These are phyloP conservation scores for Drosophila dunni DNA, from an alignment of 1,140 invertebrate species.

Conservation along the genomic window DNA sequence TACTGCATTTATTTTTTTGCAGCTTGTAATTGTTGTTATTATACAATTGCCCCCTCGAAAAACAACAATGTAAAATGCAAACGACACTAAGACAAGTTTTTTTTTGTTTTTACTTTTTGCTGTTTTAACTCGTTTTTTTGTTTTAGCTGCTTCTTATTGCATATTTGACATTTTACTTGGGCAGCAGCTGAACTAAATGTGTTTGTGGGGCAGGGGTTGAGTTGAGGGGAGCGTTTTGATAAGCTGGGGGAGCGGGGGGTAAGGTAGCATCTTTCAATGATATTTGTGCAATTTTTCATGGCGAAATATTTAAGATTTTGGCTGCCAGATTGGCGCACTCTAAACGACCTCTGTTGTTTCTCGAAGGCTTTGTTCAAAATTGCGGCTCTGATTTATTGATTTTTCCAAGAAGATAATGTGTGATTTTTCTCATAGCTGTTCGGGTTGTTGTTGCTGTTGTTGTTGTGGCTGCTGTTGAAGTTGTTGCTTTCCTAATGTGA, in stretches of 20 bases:
- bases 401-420: slow-evolving; percentile 79
- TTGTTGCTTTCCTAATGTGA: slow-evolving; percentile 67
- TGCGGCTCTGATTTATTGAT: slow-evolving; percentile 74
- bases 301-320: slow-evolving; percentile 63
- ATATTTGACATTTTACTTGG: slow-evolving; percentile 79
- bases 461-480: slow-evolving; percentile 37
- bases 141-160: slow-evolving; percentile 53
- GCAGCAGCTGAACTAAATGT: slow-evolving; percentile 45
- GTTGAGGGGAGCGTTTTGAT: background rate
- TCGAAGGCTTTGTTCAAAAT: slow-evolving; percentile 52
- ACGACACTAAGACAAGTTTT: slow-evolving; percentile 54
- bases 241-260: background rate
- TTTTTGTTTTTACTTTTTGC: slow-evolving; percentile 7
- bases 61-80: slow-evolving; percentile 60
- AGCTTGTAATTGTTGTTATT: slow-evolving; percentile 74
- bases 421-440: slow-evolving; percentile 78
- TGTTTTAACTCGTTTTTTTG: slow-evolving; percentile 31
- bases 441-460: slow-evolving; percentile 28
- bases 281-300: slow-evolving; percentile 71
- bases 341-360: slow-evolving; percentile 35
- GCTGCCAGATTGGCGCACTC: slow-evolving; percentile 50
- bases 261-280: slow-evolving; percentile 52
- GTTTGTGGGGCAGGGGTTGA: background rate
- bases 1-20: slow-evolving; percentile 71
- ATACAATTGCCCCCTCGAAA: slow-evolving; percentile 66